Base-by-base conservation (phyloP, 2,888 invertebrate genomes). In the Dasysyrphus albostriatus region DNA sequence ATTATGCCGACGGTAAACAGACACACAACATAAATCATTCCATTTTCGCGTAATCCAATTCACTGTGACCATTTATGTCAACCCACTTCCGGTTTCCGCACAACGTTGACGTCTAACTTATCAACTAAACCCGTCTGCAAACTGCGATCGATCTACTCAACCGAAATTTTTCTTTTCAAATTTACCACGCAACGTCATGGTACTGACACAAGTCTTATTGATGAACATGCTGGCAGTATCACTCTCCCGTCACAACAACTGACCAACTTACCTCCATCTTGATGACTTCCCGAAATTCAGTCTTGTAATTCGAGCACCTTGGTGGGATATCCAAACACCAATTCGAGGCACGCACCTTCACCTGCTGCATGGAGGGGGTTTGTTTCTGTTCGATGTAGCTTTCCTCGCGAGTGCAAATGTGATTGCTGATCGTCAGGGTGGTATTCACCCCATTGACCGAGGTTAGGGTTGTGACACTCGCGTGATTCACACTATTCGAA, bases 271-370 rank as follows among this genome's bases (percentile, higher is more conserved):
- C 97, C 94, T 96, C 95, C 82, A 95, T 93, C 90, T 94, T 94
- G 90, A 95, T 95, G 84, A 95, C 94, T 90, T 95, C 95, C 88
- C 95, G 94, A 93, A 95, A 94, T 92, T 95, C 95, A 12, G 95
- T 95, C 90, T 94, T 95, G 92, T 95, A 96, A 90, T 94, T 94
- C 58, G 96, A 95, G 91, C 97, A 97, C 87, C 96, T 93, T n/a
- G 97, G 97, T 7, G 97, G 97, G 90, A 97, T 94, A 84, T 95
- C 94, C 90, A 96, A 93, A 90, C 97, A 97, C 96, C 97, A 97
- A 89, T 94, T 95, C 91, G 96, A 96, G 2, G 95, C 95, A 85
- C 96, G 94, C 65, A 96, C 94, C 5, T 94, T 93, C 91, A 96
- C 95, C 67, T 96, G 95, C 80, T 96, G 95, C 89, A 90, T 89